Evolutionary conservation across 2,888 invertebrate species (phyloP).

Genomic region (Cosmorhoe ocellata): DNA sequence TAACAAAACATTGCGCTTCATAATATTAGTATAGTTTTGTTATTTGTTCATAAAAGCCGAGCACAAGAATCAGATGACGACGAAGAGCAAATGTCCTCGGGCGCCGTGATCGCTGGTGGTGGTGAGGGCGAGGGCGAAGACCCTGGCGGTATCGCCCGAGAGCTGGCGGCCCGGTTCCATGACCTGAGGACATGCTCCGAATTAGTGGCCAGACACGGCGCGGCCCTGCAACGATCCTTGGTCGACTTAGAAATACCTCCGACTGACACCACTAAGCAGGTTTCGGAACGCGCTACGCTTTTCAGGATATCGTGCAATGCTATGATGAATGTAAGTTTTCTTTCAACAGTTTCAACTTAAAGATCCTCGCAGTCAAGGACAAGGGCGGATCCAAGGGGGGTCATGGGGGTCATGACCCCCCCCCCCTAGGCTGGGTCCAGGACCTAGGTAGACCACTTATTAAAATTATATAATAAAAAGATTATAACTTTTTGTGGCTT

Average conservation of each 20-base stretch:
- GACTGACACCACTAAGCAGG: slow-evolving; percentile 91
- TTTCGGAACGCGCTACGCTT: slow-evolving; percentile 96
- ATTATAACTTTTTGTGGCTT: too few species aligned
- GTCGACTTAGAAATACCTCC: slow-evolving; percentile 89
- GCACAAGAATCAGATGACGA: slow-evolving; percentile 89
- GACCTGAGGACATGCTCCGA: slow-evolving; percentile 96
- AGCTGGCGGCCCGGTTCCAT: slow-evolving; percentile 89
- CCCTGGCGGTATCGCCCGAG: slow-evolving; percentile 85
- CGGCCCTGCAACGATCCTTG: slow-evolving; percentile 90
- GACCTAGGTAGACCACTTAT: too few species aligned
- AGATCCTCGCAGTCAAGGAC: too few species aligned
- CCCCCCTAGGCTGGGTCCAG: too few species aligned
- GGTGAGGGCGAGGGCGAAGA: slow-evolving; percentile 82
- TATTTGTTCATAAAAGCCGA: slow-evolving; percentile 56
- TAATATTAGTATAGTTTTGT: too few species aligned
- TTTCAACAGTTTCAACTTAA: too few species aligned
- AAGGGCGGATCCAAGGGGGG: too few species aligned
- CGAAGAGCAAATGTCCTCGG: slow-evolving; percentile 84
- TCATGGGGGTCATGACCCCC: too few species aligned
- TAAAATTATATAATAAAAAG: too few species aligned
- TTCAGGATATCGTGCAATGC: slow-evolving; percentile 97
- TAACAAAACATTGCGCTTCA: not conserved
- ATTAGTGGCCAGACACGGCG: slow-evolving; percentile 93
- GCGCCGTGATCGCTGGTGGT: slow-evolving; percentile 69
- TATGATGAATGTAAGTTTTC: slow-evolving; percentile 92